Evolutionary conservation across 2,888 invertebrate genomes (phyloP).

Genomic region (Coleophora flavipennella): DNA sequence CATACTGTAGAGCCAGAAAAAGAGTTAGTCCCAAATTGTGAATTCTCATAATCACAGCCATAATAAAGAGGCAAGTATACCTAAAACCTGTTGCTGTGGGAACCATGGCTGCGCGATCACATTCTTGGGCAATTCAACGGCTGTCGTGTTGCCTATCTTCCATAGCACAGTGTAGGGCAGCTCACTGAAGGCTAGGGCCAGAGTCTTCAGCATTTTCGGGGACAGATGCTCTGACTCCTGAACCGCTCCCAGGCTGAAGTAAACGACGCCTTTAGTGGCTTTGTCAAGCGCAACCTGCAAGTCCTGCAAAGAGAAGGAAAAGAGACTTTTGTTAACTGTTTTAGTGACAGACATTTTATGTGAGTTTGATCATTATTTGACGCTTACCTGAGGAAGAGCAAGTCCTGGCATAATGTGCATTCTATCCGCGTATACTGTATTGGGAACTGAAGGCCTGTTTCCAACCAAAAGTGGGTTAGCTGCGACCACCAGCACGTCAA

Average conservation of each 20-base stretch:
- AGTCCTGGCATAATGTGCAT: conserved; percentile 51
- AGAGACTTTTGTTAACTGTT: not conserved
- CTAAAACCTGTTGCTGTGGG: conserved; percentile 70
- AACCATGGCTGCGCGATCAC: conserved; percentile 63
- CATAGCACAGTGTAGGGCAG: conserved; percentile 64
- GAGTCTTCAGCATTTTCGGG: conserved; percentile 37
- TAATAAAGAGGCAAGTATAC: conserved; percentile 32
- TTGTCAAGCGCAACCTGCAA: conserved; percentile 44
- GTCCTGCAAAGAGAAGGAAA: conserved; percentile 32
- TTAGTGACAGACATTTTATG: too few species aligned
- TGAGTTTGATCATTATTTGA: conserved; percentile 1
- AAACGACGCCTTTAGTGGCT: conserved; percentile 54
- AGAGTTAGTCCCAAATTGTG: too few species aligned
- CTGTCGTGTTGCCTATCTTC: conserved; percentile 61
- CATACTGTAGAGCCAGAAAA: too few species aligned
- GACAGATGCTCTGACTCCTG: conserved; percentile 58
- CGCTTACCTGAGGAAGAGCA: conserved; percentile 40
- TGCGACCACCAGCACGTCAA: conserved; percentile 54
- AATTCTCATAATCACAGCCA: too few species aligned
- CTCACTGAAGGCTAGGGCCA: conserved; percentile 58
- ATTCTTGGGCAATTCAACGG: conserved; percentile 52
- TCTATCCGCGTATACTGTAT: conserved; percentile 46
- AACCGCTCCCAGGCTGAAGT: conserved; percentile 66
- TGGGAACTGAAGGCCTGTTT: conserved; percentile 51
- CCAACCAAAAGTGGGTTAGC: conserved; percentile 49